These are phyloP conservation scores for Myrmecophaga tridactyla DNA, from an alignment of 2,113 vertebrate species.

Conservation along the genomic window DNA sequence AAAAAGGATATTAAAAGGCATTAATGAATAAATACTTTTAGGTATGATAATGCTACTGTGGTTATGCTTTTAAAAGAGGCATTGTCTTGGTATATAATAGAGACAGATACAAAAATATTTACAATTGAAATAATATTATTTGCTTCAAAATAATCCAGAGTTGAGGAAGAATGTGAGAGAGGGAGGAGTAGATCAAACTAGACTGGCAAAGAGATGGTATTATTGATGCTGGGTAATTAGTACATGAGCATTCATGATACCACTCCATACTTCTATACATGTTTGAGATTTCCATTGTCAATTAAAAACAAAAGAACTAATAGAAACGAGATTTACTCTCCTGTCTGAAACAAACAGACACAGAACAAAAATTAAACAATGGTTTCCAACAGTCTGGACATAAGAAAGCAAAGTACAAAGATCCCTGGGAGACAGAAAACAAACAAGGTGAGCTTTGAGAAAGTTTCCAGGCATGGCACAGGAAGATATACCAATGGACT, in stretches of 20 bases:
- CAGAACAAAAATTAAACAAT: constrained; percentile 11
- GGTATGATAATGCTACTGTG: neutral
- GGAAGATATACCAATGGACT: neutral
- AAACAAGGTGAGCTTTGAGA: neutral
- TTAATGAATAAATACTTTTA: neutral
- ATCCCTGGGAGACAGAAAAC: neutral
- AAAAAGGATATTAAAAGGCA: neutral
- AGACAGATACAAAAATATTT: neutral
- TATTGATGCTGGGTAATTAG: neutral
- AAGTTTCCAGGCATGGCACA: neutral
- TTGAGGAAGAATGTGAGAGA: neutral
- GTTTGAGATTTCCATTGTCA: neutral
- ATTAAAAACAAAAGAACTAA: neutral
- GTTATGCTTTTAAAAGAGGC: neutral
- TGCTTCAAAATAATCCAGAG: neutral
- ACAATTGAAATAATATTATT: neutral
- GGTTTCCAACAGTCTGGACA: neutral
- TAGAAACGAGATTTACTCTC: neutral
- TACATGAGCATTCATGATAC: neutral
- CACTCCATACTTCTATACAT: neutral
- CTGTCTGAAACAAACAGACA: neutral
- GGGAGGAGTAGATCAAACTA: neutral
- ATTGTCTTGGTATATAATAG: neutral
- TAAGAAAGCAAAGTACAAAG: neutral
- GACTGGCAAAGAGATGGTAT: neutral